Evolutionary conservation across 2,797 vertebrate genomes (phyloP), one percentile per base, ranked within the genome.

Genomic region (Sebastes nivosus): DNA sequence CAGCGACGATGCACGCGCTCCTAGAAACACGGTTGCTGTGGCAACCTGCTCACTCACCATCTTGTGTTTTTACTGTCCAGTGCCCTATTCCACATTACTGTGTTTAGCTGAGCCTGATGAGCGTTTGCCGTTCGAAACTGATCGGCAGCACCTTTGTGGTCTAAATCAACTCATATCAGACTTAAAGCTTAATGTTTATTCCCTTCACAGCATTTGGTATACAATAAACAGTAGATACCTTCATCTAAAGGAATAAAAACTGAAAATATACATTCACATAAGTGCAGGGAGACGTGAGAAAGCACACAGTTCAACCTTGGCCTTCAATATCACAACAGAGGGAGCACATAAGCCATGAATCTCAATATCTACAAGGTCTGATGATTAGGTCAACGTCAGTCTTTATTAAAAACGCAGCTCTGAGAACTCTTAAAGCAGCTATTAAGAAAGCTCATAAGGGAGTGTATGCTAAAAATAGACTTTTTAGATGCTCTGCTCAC

Each of bases 31-130:
- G 85, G 94, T 95, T 95, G 94, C 94, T 92, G 92, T 94, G 93
- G 94, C 91, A 95, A 95, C 94, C 93, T 91, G 91, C 93, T 94
- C 93, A 93, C 93, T 94, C 94, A 94, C 94, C 94, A 95, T 95
- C 93, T 95, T 94, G 94, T 95, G 93, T 92, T 94, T 93, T 94
- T 93, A 93, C 93, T 93, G 94, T 94, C 93, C 94, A 93, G 87
- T 90, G 93, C 90, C 91, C 92, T 91, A 86, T 93, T 93, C 89
- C 80, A 93, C 87, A 90, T 90, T 87, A 85, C 83, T 82, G 84
- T 84, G 89, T 91, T 92, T 84, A 92, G 90, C 86, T 75, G 87
- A 85, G 88, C 83, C 90, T 82, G 82, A 92, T 91, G 84, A 89
- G 72, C 69, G 72, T 78, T 90, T 85, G 64, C 71, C 78, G 66